Evolutionary conservation across 92 coral and sea anemone genomes (phyloP), one percentile per base, ranked within the genome.

Genomic region (Porites cylindrica): DNA sequence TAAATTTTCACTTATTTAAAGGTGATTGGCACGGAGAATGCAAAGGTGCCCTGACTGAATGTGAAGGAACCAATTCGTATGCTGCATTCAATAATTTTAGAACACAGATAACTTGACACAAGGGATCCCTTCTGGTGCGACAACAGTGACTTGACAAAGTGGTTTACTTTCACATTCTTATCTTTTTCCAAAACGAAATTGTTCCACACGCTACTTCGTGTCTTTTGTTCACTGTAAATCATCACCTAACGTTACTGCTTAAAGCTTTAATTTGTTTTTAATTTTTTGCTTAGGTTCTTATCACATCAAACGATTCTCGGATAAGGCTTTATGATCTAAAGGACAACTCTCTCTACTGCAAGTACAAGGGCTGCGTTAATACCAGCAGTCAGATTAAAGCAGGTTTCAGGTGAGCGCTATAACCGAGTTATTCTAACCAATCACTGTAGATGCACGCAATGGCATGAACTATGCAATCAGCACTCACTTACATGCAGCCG

Each of bases 361-460:
- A 97, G 86, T 97, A 93, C 91, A 97, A 94, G 72, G 99, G 99
- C 10, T 95, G 96, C 84, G 91, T 98, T 11, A 97, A 97, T 75
- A 76, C 97, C 10, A 97, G 99, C 79, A 97, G 99, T 80, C 99
- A 97, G 88, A 97, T 97, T 71, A 97, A 95, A 76, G 99, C 97
- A 29, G 89, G 99, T 76, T 97, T 97, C 60, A 97, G 99, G 99
- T 97, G 80, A 50, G 73, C 7, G 51, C 13, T n/a, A 52, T 19
- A 6, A 32, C 16, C 14, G 61, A 8, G 61, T 56, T 4, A 10
- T 14, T 56, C 16, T 56, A 17, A 56, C 16, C 3, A 56, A 8
- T 56, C 13, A 56, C 3, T 14, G 3, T 38, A 38, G 47, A 4
- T 5, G 47, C 47, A 4, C 47, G 47, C 47, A 38, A 38, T 38